A percentile compares a stretch with the other conserved stretches of the same genome.
Evolutionary conservation across 2,888 invertebrate genomes (phyloP).

Genomic region (Suillia variegata): DNA sequence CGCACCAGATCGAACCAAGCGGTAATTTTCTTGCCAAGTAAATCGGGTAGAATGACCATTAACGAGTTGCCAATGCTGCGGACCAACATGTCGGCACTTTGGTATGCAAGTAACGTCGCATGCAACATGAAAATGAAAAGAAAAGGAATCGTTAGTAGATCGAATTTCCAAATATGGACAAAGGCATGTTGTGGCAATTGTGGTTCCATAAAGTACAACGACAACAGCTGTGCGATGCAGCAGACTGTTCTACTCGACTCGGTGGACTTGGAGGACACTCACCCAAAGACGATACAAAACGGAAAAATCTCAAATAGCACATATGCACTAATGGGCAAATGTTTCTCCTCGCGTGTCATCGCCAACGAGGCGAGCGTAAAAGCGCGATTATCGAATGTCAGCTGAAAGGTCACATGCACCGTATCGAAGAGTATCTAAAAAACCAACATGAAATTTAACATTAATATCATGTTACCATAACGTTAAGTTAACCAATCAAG

Average conservation of each 20-base stretch:
- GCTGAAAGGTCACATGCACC: conserved; percentile 90
- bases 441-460: too few species aligned
- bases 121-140: conserved; percentile 16
- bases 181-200: too few species aligned
- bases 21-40: conserved; percentile 87
- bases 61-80: conserved; percentile 88
- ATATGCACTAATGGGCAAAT: conserved; percentile 85
- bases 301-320: conserved; percentile 96
- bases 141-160: neutral
- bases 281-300: conserved; percentile 96
- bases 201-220: too few species aligned
- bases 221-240: neutral
- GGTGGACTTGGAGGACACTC: too few species aligned
- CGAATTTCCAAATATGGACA: neutral
- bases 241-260: too few species aligned
- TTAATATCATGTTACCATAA: too few species aligned
- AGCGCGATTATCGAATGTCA: conserved; percentile 93
- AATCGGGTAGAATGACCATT: conserved; percentile 85
- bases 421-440: conserved; percentile 85
- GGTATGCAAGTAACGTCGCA: conserved; percentile 29
- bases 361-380: conserved; percentile 82
- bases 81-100: conserved; percentile 87
- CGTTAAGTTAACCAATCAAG: too few species aligned
- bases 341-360: conserved; percentile 87
- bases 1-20: conserved; percentile 91